Conservation (phyloP, 2,888 invertebrate species). For the Lycaena phlaeas region DNA sequence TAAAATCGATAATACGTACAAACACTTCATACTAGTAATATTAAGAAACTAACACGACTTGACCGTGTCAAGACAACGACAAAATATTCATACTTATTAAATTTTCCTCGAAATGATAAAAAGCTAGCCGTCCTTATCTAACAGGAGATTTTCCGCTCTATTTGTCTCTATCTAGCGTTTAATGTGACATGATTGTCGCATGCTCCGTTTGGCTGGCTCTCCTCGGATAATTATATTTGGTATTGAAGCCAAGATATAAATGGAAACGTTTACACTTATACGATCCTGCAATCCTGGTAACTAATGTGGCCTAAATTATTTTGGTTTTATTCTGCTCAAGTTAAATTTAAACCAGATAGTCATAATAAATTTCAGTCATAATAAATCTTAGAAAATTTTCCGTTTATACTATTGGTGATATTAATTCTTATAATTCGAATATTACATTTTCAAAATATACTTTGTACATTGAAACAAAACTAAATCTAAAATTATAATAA, state of each 20-base stretch:
- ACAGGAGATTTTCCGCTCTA: constrained; percentile 64
- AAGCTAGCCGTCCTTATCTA: constrained; percentile 54
- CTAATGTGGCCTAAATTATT: background rate
- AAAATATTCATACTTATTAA: constrained; percentile 41
- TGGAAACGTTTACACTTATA: background rate
- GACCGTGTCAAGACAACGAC: background rate
- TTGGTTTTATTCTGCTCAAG: no score
- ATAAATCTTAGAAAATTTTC: no score
- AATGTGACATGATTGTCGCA: constrained; percentile 65
- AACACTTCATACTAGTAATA: no score
- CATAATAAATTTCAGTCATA: no score
- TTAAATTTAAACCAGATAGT: no score
- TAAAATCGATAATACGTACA: no score
- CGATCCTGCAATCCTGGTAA: background rate
- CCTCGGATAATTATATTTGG: constrained; percentile 24
- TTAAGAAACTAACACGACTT: background rate
- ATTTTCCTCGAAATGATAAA: constrained; percentile 52
- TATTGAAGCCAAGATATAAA: constrained; percentile 6
- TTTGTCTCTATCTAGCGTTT: constrained; percentile 65
- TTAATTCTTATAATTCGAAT: no score
- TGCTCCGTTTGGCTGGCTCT: constrained; percentile 56
- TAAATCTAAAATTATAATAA: no score
- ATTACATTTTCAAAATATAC: no score
- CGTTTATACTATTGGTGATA: no score
- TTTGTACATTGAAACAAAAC: no score